phyloP scores from a whole-genome alignment of 2,797 vertebrate species.

The Coracias cyanogaster region DNA sequence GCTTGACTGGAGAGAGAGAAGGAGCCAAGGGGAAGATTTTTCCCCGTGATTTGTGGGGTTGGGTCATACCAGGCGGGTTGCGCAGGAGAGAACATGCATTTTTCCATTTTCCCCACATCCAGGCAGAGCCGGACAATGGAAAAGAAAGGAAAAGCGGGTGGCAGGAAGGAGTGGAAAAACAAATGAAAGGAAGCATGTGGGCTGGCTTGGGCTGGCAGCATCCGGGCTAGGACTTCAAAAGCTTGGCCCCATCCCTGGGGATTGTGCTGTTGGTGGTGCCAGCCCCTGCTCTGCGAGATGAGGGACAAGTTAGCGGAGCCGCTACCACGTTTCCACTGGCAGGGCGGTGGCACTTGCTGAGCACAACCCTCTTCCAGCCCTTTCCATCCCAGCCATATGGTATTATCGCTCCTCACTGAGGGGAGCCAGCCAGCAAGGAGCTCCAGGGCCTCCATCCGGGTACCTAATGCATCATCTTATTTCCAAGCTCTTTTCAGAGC shows the following conservation, averaged over 20 bases:
- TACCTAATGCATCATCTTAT: background rate
- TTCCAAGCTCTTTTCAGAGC: background rate
- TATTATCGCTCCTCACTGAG: rapidly evolving
- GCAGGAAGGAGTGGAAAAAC: conserved; percentile 44
- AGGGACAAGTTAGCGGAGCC: background rate
- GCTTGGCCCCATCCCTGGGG: background rate
- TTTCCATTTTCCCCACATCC: background rate
- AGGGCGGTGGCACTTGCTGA: background rate
- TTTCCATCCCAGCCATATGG: rapidly evolving
- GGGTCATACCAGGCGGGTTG: background rate
- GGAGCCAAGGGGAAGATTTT: background rate
- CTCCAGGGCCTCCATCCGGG: rapidly evolving
- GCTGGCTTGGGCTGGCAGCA: background rate
- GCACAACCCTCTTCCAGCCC: background rate
- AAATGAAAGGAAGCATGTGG: background rate
- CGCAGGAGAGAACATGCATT: background rate
- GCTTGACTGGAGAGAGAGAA: background rate
- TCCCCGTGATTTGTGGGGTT: background rate
- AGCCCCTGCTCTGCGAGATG: background rate
- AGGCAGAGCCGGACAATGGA: background rate
- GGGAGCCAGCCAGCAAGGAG: background rate
- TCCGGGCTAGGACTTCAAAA: background rate
- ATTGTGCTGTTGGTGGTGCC: background rate
- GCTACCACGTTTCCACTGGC: background rate
- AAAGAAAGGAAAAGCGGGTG: conserved; percentile 22